Percentiles rank a stretch among this genome's conserved stretches.
Evolutionary conservation across 2,797 vertebrate genomes (phyloP).

Genomic region (Notolabrus celidotus): DNA sequence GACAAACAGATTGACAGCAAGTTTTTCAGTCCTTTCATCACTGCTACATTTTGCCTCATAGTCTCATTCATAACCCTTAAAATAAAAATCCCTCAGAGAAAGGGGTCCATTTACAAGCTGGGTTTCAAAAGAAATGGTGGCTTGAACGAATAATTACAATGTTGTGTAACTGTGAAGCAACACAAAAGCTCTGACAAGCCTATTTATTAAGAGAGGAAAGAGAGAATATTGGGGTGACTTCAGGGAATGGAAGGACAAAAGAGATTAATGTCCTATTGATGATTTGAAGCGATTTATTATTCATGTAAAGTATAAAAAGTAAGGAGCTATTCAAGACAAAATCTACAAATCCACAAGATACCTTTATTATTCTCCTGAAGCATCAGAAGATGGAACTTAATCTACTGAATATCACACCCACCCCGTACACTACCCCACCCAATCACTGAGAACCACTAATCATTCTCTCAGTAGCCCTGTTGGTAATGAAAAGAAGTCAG

Average conservation of each 20-base stretch:
- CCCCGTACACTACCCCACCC: background rate
- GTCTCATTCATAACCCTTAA: conserved; percentile 34
- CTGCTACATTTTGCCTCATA: background rate
- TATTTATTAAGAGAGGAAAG: conserved; percentile 24
- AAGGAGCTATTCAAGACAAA: background rate
- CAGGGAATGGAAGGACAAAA: conserved; percentile 17
- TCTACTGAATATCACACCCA: no score
- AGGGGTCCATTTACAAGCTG: conserved; percentile 17
- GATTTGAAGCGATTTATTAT: background rate
- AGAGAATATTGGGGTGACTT: conserved; percentile 28
- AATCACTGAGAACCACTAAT: background rate
- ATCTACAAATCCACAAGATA: no score
- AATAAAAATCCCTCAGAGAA: conserved; percentile 15
- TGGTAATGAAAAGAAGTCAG: background rate
- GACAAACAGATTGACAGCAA: conserved; percentile 9
- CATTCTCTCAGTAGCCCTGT: background rate
- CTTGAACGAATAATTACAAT: conserved; percentile 44
- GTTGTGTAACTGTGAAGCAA: conserved; percentile 26
- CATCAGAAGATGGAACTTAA: background rate
- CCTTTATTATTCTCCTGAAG: background rate
- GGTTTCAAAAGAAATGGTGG: conserved; percentile 24
- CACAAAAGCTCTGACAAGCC: conserved; percentile 50
- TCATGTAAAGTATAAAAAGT: conserved; percentile 5
- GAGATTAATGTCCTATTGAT: conserved; percentile 8
- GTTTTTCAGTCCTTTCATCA: conserved; percentile 21